Evolutionary conservation across 2,113 vertebrate species (phyloP), one percentile per base, ranked within the genome.

Genomic region (Panthera tigris): DNA sequence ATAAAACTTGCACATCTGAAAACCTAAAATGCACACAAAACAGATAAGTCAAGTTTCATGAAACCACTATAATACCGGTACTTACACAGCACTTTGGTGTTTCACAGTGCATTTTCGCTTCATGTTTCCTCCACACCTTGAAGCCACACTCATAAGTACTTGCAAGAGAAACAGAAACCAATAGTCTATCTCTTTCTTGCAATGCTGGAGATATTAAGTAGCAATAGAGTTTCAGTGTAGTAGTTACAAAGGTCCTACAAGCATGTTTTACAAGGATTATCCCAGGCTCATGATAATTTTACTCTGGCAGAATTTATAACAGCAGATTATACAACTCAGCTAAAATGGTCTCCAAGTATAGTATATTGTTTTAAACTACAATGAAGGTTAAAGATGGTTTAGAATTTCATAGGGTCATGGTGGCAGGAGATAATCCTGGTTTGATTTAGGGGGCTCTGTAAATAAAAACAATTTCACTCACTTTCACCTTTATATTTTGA

Each of bases 401-500:
- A 65, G 61, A 88, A 93, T 76, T 7, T 90, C 73, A 39, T 4
- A 57, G 48, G 36, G 29, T 73, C 5, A 90, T 36, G 5, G 7
- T 11, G 33, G 16, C n/a, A 48, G 16, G 29, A 16, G 25, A 83
- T 76, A 80, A 78, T 55, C 45, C 52, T 94, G 36, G 29, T 93
- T 91, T 93, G 29, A 81, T 33, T 94, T 81, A 78, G 45, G 5
- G 31, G n/a, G 11, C 15, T 68, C 74, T 88, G 14, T 52, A 89
- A 57, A 94, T 63, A 68, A 96, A 95, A 97, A 93, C 48, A 95
- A 79, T 79, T 90, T 83, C 48, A 85, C 48, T 74, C 41, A 78
- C 33, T 66, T 96, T 95, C 83, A 94, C 55, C 89, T 98, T 97
- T 61, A 81, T 63, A 95, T 94, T 86, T 88, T 97, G 89, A 97